Percentiles rank a stretch among this genome's conserved stretches.
phyloP scores from a whole-genome alignment of 1,140 invertebrate species.

The Mya arenaria region DNA sequence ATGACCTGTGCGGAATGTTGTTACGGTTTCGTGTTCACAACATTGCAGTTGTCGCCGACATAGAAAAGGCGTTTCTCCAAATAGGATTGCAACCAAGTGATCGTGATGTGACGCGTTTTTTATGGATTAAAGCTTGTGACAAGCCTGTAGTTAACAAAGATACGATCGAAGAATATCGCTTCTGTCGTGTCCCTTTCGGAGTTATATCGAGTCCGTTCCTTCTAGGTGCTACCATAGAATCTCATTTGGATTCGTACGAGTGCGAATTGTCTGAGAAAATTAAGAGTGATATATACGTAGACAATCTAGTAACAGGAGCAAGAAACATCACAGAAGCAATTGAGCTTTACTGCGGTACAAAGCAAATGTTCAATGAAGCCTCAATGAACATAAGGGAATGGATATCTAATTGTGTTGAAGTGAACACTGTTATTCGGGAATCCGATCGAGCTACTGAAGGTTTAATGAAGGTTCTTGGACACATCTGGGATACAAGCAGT shows the following conservation, averaged over 20 bases:
- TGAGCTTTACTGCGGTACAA: no score
- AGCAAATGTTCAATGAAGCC: slow-evolving; percentile 1
- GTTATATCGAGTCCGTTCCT: slow-evolving; percentile 7
- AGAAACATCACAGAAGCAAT: no score
- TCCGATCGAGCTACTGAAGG: neutral
- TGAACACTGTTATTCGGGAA: neutral
- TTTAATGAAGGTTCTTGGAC: slow-evolving; percentile 2
- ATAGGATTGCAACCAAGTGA: neutral
- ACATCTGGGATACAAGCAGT: neutral
- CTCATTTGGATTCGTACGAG: no score
- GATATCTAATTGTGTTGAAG: slow-evolving; percentile 2
- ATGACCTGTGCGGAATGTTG: slow-evolving; percentile 7
- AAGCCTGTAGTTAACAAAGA: neutral
- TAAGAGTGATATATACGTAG: no score
- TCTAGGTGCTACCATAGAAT: no score
- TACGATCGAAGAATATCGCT: slow-evolving; percentile 14
- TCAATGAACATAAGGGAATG: slow-evolving; percentile 39
- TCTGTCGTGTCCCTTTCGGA: slow-evolving; percentile 11
- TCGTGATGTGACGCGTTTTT: slow-evolving; percentile 8
- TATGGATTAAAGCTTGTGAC: neutral
- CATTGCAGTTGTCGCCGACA: slow-evolving; percentile 2
- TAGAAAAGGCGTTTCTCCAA: slow-evolving; percentile 32
- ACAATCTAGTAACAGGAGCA: no score
- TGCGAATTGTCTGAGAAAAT: no score
- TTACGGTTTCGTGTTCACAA: slow-evolving; percentile 1